Base-by-base conservation (phyloP, 2,888 invertebrate genomes). In the Drosophila prostipennis region DNA sequence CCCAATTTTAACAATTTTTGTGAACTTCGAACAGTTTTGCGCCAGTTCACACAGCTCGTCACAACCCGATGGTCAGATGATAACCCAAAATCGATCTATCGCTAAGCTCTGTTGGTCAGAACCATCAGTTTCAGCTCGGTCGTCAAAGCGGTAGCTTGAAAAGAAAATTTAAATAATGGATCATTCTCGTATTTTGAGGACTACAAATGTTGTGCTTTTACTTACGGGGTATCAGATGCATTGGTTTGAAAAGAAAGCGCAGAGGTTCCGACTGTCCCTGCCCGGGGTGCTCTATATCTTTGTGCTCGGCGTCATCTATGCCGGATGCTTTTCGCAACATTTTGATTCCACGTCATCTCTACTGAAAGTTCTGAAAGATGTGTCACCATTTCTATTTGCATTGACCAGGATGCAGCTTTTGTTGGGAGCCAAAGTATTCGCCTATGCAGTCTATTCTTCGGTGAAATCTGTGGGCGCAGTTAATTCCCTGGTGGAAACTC, bases 281-380 rank as follows among this genome's bases (percentile, higher is more conserved):
- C 59, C 69, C 0, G 79, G 70, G 0, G 59, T 57, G 0, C 14
- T 81, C 1, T 16, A 80, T 29, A 19, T 79, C 5, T 58, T 83
- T 8, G 36, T 72, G 5, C 42, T 82, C 29, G 78, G 53, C 6
- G 72, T 71, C 49, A 14, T 67, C 8, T 85, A 85, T 51, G 76
- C 77, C 0, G 79, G 72, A 5, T 89, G 89, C 8, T 85, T 91
- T 34, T 75, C 79, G 14, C 83, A 90, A 52, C 91, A 91, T 7
- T 90, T 91, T 23, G 68, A 77, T 43, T 57, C 68, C 0, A 79
- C 87, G 1, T 59, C 89, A 3, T 59, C 87, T 1, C 6, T 87
- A 10, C 55, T 91, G 11, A 73, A 77, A 23, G 54, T 87, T 6
- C 54, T 91, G 8, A 39, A 68, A 10, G 87, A 88, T 42, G 72